Base-by-base conservation (phyloP, 1,140 invertebrate species). In the Kradibia gibbosae region DNA sequence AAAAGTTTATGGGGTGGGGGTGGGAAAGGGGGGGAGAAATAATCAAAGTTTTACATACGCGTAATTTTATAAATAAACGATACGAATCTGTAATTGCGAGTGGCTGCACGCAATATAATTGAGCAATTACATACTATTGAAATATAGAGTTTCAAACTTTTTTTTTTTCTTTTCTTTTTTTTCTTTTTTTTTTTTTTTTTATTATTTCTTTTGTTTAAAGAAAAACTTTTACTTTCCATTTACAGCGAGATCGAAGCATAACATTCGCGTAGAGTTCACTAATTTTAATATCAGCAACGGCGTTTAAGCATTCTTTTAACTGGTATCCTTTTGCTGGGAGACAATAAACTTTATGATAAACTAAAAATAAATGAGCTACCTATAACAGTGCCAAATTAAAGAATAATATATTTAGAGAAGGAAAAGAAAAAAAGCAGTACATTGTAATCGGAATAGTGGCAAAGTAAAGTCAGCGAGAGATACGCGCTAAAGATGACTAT, bases 401-500 rank as follows among this genome's bases (percentile, higher is more conserved):
- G 67, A 22, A 74, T 28, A 48, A 15, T 65, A 62, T 77, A 65
- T 65, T 31, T 75, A 4, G 45, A 76, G 50, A 22, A n/a, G n/a
- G n/a, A n/a, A n/a, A n/a, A n/a, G n/a, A n/a, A n/a, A n/a, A n/a
- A n/a, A n/a, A n/a, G 1, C 28, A 71, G 42, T 73, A 73, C 10
- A 62, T 34, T n/a, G 28, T 39, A 62, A 57, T 74, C 78, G 42
- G 25, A 48, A 76, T 78, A 82, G 50, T 78, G 67, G 25, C 70
- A 75, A 71, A 22, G 34, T 75, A 22, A 48, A 60, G 50, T 8
- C 75, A 39, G 36, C 5, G 25, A 8, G n/a, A 65, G n/a, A 17
- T 22, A 28, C 28, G 11, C 28, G 81, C 75, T 60, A 82, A 77
- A 82, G 55, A 82, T 78, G 53, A 82, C 31, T 62, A 72, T 82